Evolutionary conservation across 2,113 vertebrate species (phyloP).

Genomic region (Indicator indicator): DNA sequence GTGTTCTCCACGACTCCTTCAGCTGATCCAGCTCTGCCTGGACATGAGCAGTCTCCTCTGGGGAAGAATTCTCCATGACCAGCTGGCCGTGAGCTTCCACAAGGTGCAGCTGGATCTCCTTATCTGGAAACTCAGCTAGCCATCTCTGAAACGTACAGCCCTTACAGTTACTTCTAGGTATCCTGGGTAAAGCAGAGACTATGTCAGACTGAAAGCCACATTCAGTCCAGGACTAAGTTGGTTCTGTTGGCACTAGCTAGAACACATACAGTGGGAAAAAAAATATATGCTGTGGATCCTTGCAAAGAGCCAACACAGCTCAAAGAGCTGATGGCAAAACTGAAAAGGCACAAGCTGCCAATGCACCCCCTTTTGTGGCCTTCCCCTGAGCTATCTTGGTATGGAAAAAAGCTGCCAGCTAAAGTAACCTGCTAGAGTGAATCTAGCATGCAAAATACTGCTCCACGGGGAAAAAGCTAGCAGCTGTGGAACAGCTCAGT

Average conservation of each 20-base stretch:
- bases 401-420: background rate
- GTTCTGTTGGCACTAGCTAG: constrained; percentile 36
- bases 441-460: background rate
- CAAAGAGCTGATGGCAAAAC: constrained; percentile 14
- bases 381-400: background rate
- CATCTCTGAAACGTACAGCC: constrained; percentile 77
- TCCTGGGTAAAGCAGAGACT: constrained; percentile 17
- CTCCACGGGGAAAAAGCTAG: background rate
- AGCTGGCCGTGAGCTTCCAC: constrained; percentile 77
- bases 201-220: constrained; percentile 24
- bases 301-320: background rate
- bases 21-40: constrained; percentile 80
- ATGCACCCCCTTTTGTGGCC: background rate
- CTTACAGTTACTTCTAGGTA: constrained; percentile 46
- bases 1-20: constrained; percentile 69
- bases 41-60: constrained; percentile 82
- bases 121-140: constrained; percentile 85
- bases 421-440: background rate
- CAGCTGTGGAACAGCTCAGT: background rate
- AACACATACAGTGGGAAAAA: background rate
- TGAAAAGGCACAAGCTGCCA: background rate
- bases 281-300: background rate
- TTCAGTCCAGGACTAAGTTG: background rate
- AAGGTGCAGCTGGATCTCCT: constrained; percentile 85
- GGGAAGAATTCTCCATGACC: constrained; percentile 83